phyloP scores from a whole-genome alignment of 1,140 invertebrate genomes.

The Triops cancriformis region DNA sequence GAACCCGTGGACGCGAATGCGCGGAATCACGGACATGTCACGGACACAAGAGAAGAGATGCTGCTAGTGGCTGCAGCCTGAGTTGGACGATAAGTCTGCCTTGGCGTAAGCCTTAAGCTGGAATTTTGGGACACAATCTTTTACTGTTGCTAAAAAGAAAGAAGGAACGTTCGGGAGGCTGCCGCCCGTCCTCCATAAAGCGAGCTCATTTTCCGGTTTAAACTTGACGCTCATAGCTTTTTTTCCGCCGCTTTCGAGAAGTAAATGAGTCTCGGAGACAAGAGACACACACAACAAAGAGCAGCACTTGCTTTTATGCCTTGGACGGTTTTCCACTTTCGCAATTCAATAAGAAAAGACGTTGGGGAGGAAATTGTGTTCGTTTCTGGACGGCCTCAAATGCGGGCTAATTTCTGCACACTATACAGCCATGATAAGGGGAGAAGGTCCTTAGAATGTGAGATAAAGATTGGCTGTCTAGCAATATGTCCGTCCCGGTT shows the following conservation, averaged over 20 bases:
- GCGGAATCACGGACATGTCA: neutral
- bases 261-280: neutral
- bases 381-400: neutral
- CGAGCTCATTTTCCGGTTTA: neutral
- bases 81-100: neutral
- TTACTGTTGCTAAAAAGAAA: neutral
- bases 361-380: neutral
- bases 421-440: neutral
- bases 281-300: neutral
- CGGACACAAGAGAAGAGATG: no score
- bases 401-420: neutral
- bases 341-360: neutral
- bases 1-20: neutral
- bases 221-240: neutral
- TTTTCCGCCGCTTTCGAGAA: neutral
- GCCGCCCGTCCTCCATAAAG: neutral
- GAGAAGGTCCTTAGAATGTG: neutral
- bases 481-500: no score
- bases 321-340: neutral
- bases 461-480: no score
- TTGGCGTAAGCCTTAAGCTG: slow-evolving; percentile 2
- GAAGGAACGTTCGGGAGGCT: neutral
- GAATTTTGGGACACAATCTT: neutral
- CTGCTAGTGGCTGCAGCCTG: neutral
- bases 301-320: neutral